A percentile compares a stretch with the other conserved stretches of the same genome.
These are phyloP conservation scores for Tipula lateralis DNA, from an alignment of 2,888 invertebrate genomes.

Conservation along the genomic window DNA sequence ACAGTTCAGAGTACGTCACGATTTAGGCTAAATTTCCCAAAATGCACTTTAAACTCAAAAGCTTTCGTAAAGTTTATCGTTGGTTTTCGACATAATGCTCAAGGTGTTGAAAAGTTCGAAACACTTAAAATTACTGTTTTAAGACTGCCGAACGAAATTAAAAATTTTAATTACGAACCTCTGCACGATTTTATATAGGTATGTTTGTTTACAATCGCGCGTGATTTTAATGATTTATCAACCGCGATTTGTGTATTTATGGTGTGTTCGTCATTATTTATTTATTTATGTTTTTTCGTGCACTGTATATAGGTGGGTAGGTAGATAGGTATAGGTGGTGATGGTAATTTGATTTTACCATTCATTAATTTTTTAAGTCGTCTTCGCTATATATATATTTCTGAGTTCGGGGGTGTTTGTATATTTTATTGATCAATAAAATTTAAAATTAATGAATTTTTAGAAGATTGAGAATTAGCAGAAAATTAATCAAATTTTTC, in stretches of 20 bases:
- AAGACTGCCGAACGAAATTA: background rate
- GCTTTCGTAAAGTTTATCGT: background rate
- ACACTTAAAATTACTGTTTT: background rate
- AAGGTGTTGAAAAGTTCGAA: background rate
- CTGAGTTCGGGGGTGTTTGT: background rate
- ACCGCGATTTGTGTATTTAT: background rate
- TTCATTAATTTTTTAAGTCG: background rate
- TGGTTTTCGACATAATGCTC: background rate
- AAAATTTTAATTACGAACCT: background rate
- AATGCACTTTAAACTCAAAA: background rate
- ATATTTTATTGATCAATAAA: slow-evolving; percentile 19
- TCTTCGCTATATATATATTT: background rate
- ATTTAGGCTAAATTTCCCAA: no score
- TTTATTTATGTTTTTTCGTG: background rate
- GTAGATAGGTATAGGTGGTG: background rate
- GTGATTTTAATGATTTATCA: background rate
- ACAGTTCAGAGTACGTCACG: background rate
- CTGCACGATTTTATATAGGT: background rate
- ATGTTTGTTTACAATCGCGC: background rate
- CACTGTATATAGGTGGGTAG: no score
- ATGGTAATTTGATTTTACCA: slow-evolving; percentile 11
- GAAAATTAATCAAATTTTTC: slow-evolving; percentile 7
- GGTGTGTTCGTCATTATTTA: background rate
- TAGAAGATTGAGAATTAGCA: background rate
- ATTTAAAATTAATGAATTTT: slow-evolving; percentile 19